These are phyloP conservation scores for Megalopta genalis DNA, from an alignment of 1,140 invertebrate species.

Conservation along the genomic window DNA sequence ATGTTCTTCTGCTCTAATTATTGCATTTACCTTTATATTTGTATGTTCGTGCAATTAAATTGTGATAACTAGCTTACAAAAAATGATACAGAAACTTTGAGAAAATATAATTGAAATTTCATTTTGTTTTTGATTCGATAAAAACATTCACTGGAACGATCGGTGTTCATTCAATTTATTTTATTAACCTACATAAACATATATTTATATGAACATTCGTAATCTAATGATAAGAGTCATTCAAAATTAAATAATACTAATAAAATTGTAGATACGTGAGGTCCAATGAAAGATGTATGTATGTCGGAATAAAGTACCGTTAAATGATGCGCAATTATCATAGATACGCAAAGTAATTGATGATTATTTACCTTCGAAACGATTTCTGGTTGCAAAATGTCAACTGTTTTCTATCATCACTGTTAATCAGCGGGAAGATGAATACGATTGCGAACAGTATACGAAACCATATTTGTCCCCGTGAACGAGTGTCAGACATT, in stretches of 20 bases:
- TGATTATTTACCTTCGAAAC: conserved; percentile 50
- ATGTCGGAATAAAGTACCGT: not conserved
- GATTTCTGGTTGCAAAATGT: conserved; percentile 44
- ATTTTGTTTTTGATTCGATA: no score
- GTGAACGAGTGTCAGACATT: conserved; percentile 31
- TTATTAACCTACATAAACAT: no score
- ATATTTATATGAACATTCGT: no score
- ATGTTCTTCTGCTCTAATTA: not conserved
- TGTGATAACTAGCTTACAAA: no score
- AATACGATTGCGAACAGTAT: not conserved
- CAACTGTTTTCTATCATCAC: conserved; percentile 44
- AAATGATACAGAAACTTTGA: no score
- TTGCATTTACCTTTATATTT: not conserved
- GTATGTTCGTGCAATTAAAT: not conserved
- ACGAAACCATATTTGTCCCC: conserved; percentile 24
- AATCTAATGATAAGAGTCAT: not conserved
- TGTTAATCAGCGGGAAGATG: conserved; percentile 7
- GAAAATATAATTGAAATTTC: no score
- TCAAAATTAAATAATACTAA: not conserved
- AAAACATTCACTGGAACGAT: no score
- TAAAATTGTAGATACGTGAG: not conserved
- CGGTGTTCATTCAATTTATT: no score
- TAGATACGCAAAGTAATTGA: not conserved
- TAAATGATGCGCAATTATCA: not conserved
- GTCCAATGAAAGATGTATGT: not conserved